Evolutionary conservation across 2,888 invertebrate species (phyloP).

Genomic region (Drosophila mettleri): DNA sequence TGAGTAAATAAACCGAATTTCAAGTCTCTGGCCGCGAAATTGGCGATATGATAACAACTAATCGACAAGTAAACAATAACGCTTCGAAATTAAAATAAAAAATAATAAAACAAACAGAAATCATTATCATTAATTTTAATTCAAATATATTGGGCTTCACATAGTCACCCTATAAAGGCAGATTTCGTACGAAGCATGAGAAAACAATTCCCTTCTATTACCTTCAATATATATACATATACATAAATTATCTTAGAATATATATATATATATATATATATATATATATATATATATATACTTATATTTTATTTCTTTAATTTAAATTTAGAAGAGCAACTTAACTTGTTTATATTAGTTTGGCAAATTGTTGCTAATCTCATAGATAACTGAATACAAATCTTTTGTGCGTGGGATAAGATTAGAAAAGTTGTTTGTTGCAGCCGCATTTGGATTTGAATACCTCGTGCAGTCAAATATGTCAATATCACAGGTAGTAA

Average conservation of each 20-base stretch:
- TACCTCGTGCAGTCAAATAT: slow-evolving; percentile 7
- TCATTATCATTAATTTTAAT: too few species aligned
- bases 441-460: neutral
- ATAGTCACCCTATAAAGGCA: too few species aligned
- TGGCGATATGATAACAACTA: neutral
- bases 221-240: too few species aligned
- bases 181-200: too few species aligned
- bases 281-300: too few species aligned
- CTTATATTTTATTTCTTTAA: too few species aligned
- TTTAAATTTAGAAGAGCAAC: neutral
- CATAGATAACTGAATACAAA: slow-evolving; percentile 4
- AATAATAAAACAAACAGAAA: neutral
- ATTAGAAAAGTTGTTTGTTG: neutral
- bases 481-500: slow-evolving; percentile 19
- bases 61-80: neutral
- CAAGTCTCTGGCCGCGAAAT: neutral
- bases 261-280: too few species aligned
- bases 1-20: neutral
- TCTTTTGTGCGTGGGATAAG: neutral
- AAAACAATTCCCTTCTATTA: too few species aligned
- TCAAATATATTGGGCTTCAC: too few species aligned
- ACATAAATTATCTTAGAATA: too few species aligned
- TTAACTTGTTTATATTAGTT: neutral
- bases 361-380: neutral
- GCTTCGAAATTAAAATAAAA: neutral